Evolutionary conservation across 2,888 invertebrate genomes (phyloP), one percentile per base, ranked within the genome.

Genomic region (Hyalella azteca): DNA sequence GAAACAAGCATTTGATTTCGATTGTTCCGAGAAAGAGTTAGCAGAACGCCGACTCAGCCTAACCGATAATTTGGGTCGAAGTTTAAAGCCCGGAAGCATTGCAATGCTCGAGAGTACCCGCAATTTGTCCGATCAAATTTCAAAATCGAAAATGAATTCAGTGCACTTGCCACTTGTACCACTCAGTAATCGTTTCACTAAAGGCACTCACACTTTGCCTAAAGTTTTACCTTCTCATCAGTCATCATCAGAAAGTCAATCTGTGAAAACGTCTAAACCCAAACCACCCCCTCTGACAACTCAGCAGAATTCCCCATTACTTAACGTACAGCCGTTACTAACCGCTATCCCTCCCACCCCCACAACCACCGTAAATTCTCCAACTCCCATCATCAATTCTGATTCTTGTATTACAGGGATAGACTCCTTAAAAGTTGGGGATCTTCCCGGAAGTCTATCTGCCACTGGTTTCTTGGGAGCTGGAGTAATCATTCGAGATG

Each of bases 311-410:
- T 41, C 73, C 9, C 73, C 73, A 7, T 41, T 73, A 19, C 22
- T 73, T 2, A 45, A 29, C n/a, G 45, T 73, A 3, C 73, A 73
- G 45, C 73, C 73, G 1, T 26, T 73, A 13, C 73, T 73, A 32
- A 73, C 73, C 4, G 73, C 73, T 4, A 73, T 73, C 73, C 84
- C 81, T 78, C 81, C 82, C 83, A 85, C 83, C 83, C 86, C 85
- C 85, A 86, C 82, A 66, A 45, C 75, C 50, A 79, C 80, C 41
- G 73, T 77, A 49, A 79, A 80, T 36, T 80, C 84, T 40, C 45
- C 84, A 49, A 81, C 79, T 45, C 80, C 81, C 60, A 77, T 82
- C 60, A 79, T 81, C 11, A 29, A 29, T 26, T 29, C 60, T 15
- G 60, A 60, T 19, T 36, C 60, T 36, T 36, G 32, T 5, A 29